A percentile compares a stretch with the other conserved stretches of the same genome.
Conservation (phyloP, 2,797 vertebrate genomes). For the Eulemur coronatus region DNA sequence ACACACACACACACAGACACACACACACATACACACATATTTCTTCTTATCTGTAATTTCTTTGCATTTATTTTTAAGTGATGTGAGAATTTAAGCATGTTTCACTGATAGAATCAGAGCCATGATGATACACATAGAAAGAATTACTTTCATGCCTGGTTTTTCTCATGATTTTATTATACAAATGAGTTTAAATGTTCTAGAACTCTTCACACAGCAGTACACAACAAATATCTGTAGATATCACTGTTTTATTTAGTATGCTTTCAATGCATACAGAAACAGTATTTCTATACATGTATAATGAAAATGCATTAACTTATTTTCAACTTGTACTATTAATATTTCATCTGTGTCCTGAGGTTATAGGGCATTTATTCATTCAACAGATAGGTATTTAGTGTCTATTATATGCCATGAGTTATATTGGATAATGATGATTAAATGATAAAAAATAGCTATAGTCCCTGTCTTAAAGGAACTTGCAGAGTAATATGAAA, state of each 20-base stretch:
- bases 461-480: neutral
- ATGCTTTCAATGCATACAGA: neutral
- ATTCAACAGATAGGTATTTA: neutral
- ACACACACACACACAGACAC: neutral
- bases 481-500: neutral
- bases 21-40: neutral
- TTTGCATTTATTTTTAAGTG: neutral
- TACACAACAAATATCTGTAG: neutral
- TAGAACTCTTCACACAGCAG: neutral
- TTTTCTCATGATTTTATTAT: neutral
- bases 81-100: neutral
- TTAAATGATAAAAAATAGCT: neutral
- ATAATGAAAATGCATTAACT: neutral
- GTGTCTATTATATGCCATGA: neutral
- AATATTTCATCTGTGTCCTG: neutral
- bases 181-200: neutral
- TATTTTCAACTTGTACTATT: neutral
- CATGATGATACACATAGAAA: neutral
- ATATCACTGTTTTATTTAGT: neutral
- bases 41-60: neutral
- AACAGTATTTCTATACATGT: neutral
- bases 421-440: neutral
- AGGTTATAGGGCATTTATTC: neutral
- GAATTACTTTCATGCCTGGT: neutral
- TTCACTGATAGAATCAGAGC: neutral